A percentile compares a stretch with the other conserved stretches of the same genome.
Evolutionary conservation across 2,113 vertebrate genomes (phyloP).

Genomic region (Ranitomeya imitator): DNA sequence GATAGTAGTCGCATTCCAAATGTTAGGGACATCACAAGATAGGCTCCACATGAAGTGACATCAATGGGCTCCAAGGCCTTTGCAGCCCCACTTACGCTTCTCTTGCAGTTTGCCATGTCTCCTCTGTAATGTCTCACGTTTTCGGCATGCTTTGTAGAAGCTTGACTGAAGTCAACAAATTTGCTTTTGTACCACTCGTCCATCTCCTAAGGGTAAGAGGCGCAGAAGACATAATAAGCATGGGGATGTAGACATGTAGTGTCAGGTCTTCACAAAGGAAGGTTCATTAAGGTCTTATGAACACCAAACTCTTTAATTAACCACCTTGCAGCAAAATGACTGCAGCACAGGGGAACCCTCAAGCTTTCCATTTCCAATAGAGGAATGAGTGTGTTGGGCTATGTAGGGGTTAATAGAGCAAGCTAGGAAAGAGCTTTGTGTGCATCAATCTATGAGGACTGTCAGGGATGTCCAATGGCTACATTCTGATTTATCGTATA

Average conservation of each 20-base stretch:
- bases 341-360: not conserved
- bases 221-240: constrained; percentile 56
- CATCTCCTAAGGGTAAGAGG: constrained; percentile 74
- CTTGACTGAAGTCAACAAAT: constrained; percentile 80
- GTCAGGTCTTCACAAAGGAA: constrained; percentile 61
- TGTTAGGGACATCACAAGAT: constrained; percentile 69
- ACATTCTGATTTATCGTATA: constrained; percentile 60
- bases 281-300: constrained; percentile 46
- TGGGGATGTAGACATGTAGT: constrained; percentile 61
- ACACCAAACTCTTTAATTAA: constrained; percentile 47
- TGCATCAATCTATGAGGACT: constrained; percentile 41
- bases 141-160: constrained; percentile 73
- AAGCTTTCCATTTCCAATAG: not conserved
- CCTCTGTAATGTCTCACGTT: constrained; percentile 73
- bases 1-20: constrained; percentile 71
- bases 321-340: constrained; percentile 36
- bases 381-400: not conserved
- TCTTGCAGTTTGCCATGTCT: constrained; percentile 71
- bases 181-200: constrained; percentile 80
- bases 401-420: constrained; percentile 15
- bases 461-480: constrained; percentile 50
- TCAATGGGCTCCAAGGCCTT: constrained; percentile 69
- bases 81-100: constrained; percentile 78
- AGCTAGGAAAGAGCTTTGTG: constrained; percentile 14
- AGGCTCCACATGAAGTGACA: constrained; percentile 72